A percentile compares a stretch with the other conserved stretches of the same genome.
Evolutionary conservation across 2,888 invertebrate genomes (phyloP).

Genomic region (Brachyopa scutellaris): DNA sequence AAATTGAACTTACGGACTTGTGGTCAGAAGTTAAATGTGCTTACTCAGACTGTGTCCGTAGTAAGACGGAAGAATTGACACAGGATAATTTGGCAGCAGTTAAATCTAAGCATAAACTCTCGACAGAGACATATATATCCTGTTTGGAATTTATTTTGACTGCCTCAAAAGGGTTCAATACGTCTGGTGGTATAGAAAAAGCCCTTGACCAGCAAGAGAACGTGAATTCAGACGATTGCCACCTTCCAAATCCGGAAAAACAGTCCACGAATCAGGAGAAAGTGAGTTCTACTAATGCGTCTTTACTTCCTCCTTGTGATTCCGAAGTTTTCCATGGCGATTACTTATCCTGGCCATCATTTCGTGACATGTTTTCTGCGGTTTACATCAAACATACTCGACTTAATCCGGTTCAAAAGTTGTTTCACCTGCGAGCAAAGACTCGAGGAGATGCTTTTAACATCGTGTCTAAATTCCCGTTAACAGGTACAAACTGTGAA

Average conservation of each 20-base stretch:
- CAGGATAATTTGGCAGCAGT: constrained; percentile 1
- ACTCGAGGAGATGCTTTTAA: constrained; percentile 22
- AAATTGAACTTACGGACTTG: neutral
- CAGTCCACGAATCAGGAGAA: neutral
- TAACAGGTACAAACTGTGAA: neutral
- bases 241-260: too few relatives aligned
- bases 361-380: too few relatives aligned
- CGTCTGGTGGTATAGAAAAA: too few relatives aligned
- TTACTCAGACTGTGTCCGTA: constrained; percentile 4
- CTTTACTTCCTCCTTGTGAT: constrained; percentile 20
- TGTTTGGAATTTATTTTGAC: neutral
- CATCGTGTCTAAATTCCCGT: too few relatives aligned
- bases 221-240: too few relatives aligned
- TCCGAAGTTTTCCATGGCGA: constrained; percentile 27
- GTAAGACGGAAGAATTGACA: neutral
- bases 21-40: too few relatives aligned
- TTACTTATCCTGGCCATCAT: too few relatives aligned
- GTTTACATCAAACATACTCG: constrained; percentile 11
- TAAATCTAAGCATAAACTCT: neutral
- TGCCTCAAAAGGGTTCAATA: too few relatives aligned
- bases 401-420: too few relatives aligned
- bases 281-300: neutral
- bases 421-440: constrained; percentile 19
- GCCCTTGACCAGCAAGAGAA: too few relatives aligned
- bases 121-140: neutral